Evolutionary conservation across 2,113 vertebrate genomes (phyloP).

Genomic region (Pitta sordida): DNA sequence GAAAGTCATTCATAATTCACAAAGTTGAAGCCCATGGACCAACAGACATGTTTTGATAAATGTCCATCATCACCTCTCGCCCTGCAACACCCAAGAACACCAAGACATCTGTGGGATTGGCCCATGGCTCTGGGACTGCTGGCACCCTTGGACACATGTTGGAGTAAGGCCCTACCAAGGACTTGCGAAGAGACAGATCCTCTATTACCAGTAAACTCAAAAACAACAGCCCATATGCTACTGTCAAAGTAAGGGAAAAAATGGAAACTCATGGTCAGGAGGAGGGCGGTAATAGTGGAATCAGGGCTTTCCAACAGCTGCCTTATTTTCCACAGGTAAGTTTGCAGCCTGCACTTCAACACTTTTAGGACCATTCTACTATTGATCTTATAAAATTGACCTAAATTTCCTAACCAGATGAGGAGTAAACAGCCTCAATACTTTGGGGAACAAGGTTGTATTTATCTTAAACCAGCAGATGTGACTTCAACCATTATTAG

Average conservation of each 20-base stretch:
- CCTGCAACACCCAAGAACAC: accelerated
- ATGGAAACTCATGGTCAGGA: not conserved
- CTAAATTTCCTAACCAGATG: not conserved
- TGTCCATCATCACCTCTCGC: not conserved
- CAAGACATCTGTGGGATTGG: not conserved
- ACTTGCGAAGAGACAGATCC: not conserved
- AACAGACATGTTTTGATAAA: not conserved
- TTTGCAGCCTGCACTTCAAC: not conserved
- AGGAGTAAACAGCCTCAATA: not conserved
- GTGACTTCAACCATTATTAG: not conserved
- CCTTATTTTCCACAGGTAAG: not conserved
- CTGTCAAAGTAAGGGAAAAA: not conserved
- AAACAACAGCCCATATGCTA: not conserved
- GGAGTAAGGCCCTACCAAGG: not conserved
- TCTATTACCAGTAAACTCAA: not conserved
- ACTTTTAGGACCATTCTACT: not conserved
- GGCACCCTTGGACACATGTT: not conserved
- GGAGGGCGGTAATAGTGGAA: not conserved
- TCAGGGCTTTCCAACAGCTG: not conserved
- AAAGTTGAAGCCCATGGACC: not conserved
- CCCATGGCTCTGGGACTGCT: not conserved
- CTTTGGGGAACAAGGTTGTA: not conserved
- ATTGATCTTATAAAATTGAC: not conserved
- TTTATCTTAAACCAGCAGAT: not conserved
- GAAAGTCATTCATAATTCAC: not conserved